Evolutionary conservation across 1,140 invertebrate species (phyloP).

Genomic region (Euura lappo): DNA sequence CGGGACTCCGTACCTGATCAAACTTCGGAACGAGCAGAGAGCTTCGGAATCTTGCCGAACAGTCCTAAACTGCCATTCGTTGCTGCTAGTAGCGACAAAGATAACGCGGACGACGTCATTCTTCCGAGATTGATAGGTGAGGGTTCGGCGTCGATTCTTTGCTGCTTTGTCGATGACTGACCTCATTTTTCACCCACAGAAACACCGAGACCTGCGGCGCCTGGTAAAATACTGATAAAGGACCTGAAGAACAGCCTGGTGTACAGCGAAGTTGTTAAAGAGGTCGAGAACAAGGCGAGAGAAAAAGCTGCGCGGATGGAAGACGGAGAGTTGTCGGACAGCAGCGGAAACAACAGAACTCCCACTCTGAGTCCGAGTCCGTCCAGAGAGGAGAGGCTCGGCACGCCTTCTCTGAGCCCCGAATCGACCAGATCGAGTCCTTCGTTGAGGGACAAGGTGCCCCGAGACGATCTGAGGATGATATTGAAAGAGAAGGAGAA

Average conservation of each 20-base stretch:
- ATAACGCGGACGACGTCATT: conserved; percentile 48
- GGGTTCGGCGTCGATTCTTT: no score
- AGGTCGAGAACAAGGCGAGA: conserved; percentile 69
- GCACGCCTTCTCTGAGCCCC: conserved; percentile 30
- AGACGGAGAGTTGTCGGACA: conserved; percentile 69
- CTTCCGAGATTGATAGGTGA: conserved; percentile 46
- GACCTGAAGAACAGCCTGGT: conserved; percentile 72
- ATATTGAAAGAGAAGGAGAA: conserved; percentile 59
- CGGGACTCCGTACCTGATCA: background rate
- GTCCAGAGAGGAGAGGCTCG: conserved; percentile 24
- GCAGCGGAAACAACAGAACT: conserved; percentile 61
- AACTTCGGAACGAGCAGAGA: conserved; percentile 23
- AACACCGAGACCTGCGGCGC: conserved; percentile 46
- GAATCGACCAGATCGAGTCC: conserved; percentile 28
- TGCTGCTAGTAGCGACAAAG: conserved; percentile 37
- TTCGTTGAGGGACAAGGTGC: conserved; percentile 15
- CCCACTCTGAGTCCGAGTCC: conserved; percentile 51
- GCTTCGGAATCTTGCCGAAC: conserved; percentile 17
- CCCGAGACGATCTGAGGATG: conserved; percentile 56
- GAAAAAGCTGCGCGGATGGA: conserved; percentile 68
- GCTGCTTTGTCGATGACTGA: background rate
- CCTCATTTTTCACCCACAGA: conserved; percentile 31
- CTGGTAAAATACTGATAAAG: conserved; percentile 66
- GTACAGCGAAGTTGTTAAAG: conserved; percentile 70
- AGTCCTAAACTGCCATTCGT: conserved; percentile 42